A percentile compares a stretch with the other conserved stretches of the same genome.
phyloP scores from a whole-genome alignment of 2,113 vertebrate species.

The Agapornis roseicollis region DNA sequence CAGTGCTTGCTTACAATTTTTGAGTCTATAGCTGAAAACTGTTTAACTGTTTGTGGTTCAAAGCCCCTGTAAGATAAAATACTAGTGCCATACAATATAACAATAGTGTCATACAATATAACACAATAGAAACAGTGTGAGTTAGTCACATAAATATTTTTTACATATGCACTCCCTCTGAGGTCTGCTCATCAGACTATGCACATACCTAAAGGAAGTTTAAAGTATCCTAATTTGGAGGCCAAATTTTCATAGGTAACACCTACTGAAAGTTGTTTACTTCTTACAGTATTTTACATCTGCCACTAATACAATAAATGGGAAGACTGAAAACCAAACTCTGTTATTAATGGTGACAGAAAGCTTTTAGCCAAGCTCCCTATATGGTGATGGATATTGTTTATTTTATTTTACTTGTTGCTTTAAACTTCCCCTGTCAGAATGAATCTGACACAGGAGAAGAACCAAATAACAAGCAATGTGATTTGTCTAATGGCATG shows the following conservation, averaged over 20 bases:
- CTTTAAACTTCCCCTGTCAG: constrained; percentile 57
- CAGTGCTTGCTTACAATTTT: background rate
- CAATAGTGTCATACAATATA: background rate
- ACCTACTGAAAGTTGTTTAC: background rate
- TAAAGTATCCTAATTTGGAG: background rate
- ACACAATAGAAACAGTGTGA: background rate
- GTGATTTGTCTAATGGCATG: background rate
- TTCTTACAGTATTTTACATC: background rate
- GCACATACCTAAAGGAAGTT: background rate
- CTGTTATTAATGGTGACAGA: constrained; percentile 58
- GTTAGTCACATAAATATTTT: background rate
- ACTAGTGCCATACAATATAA: background rate
- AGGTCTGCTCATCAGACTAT: background rate
- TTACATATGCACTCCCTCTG: background rate
- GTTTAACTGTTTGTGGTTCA: background rate
- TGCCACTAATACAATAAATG: constrained; percentile 15
- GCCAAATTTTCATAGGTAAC: background rate
- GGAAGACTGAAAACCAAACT: constrained; percentile 32
- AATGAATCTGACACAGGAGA: constrained; percentile 46
- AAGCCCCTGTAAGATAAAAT: background rate
- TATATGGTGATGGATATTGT: constrained; percentile 43
- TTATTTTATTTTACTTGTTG: constrained; percentile 69
- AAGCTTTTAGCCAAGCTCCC: constrained; percentile 65
- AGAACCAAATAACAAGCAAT: background rate
- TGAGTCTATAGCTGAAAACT: background rate